Evolutionary conservation across 2,797 vertebrate genomes (phyloP).

Genomic region (Pangasius djambal): DNA sequence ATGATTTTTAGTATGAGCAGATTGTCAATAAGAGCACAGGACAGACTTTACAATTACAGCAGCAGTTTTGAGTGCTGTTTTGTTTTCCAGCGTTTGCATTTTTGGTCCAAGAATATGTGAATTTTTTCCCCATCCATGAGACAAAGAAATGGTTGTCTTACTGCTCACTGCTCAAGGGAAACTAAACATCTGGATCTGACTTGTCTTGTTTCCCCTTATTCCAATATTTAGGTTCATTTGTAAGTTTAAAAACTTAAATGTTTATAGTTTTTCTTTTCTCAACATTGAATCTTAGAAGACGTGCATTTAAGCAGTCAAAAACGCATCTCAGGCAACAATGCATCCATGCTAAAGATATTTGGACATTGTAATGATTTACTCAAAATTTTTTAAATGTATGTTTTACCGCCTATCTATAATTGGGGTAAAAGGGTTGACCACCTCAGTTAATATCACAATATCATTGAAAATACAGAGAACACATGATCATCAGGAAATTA

Average conservation of each 20-base stretch:
- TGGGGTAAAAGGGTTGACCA: neutral
- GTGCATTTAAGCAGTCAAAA: neutral
- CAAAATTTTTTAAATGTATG: too few species aligned
- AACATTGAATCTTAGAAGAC: neutral
- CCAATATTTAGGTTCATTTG: neutral
- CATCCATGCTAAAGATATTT: too few species aligned
- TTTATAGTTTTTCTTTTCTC: neutral
- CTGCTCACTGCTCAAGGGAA: neutral
- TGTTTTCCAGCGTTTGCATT: neutral
- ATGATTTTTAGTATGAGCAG: neutral
- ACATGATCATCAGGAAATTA: neutral
- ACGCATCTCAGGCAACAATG: too few species aligned
- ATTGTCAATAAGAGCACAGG: neutral
- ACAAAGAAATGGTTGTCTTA: neutral
- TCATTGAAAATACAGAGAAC: neutral
- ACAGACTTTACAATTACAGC: neutral
- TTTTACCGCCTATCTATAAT: neutral
- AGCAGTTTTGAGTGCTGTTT: neutral
- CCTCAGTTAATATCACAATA: neutral
- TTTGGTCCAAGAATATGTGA: neutral
- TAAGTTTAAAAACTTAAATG: neutral
- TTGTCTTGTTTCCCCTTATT: neutral
- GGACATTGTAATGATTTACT: too few species aligned
- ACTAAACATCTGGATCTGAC: neutral
- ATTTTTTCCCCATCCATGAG: too few species aligned